Conservation (phyloP, 1,140 invertebrate species). For the Calephelis virginiensis region DNA sequence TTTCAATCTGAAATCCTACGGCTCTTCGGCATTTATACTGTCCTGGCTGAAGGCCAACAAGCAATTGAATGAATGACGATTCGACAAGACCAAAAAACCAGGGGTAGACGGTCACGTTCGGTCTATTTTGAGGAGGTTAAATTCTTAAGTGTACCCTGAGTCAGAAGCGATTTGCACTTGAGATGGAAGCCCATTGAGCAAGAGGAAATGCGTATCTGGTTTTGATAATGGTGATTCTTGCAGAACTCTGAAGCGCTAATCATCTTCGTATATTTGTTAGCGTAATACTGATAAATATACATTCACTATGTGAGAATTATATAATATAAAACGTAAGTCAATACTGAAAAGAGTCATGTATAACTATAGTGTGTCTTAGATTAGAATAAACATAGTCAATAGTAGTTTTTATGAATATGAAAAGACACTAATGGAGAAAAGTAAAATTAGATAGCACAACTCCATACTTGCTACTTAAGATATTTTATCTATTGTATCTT, state of each 20-base stretch:
- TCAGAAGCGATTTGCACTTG: conserved; percentile 57
- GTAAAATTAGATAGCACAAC: too few relatives aligned
- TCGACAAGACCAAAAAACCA: conserved; percentile 54
- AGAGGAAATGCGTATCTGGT: conserved; percentile 55
- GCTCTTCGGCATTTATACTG: conserved; percentile 47
- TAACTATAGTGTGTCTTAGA: too few relatives aligned
- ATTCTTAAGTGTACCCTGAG: conserved; percentile 60
- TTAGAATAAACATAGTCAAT: too few relatives aligned
- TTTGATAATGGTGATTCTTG: conserved; percentile 31
- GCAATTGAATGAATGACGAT: conserved; percentile 73
- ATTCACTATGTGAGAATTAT: not conserved
- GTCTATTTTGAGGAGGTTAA: conserved; percentile 69
- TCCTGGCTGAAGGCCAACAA: conserved; percentile 66
- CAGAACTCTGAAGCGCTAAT: conserved; percentile 6
- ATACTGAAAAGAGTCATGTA: too few relatives aligned
- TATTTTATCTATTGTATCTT: too few relatives aligned
- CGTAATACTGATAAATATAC: not conserved
- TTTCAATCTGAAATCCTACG: conserved; percentile 46
- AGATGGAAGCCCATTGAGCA: conserved; percentile 56
- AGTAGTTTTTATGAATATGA: too few relatives aligned
- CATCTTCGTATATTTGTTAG: not conserved
- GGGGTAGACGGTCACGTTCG: conserved; percentile 61
- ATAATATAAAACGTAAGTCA: too few relatives aligned
- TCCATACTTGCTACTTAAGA: too few relatives aligned
- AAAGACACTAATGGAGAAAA: too few relatives aligned